phyloP scores from a whole-genome alignment of 2,113 vertebrate genomes.

The Malaclemys terrapin region DNA sequence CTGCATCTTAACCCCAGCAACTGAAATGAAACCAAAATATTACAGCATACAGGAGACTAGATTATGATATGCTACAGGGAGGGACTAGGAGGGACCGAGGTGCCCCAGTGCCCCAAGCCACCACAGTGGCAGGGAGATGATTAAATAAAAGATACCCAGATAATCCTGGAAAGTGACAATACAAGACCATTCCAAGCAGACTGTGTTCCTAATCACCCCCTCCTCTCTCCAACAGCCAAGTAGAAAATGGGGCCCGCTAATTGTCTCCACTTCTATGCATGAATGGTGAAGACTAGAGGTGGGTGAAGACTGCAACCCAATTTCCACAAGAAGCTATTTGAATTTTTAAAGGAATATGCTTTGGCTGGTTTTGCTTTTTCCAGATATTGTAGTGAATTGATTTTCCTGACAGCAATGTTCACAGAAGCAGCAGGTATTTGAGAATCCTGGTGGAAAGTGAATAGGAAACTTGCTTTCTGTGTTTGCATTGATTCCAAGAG shows the following conservation, averaged over 20 bases:
- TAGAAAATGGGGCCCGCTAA: not conserved
- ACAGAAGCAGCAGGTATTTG: conserved; percentile 5
- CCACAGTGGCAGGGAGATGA: not conserved
- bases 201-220: not conserved
- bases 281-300: not conserved
- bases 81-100: not conserved
- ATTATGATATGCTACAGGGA: not conserved
- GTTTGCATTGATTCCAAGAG: not conserved
- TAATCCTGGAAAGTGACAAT: not conserved
- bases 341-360: conserved; percentile 4
- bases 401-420: not conserved
- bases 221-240: not conserved
- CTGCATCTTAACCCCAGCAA: not conserved
- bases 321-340: not conserved
- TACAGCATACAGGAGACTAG: not conserved
- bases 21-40: not conserved
- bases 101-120: not conserved
- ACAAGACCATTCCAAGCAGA: not conserved
- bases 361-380: not conserved
- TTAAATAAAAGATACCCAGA: not conserved
- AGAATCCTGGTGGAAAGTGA: not conserved
- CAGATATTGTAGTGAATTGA: not conserved
- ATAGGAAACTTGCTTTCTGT: not conserved
- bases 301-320: not conserved
- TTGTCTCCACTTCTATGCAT: not conserved